Conservation (phyloP, 1,140 invertebrate genomes). For the Panonychus citri region DNA sequence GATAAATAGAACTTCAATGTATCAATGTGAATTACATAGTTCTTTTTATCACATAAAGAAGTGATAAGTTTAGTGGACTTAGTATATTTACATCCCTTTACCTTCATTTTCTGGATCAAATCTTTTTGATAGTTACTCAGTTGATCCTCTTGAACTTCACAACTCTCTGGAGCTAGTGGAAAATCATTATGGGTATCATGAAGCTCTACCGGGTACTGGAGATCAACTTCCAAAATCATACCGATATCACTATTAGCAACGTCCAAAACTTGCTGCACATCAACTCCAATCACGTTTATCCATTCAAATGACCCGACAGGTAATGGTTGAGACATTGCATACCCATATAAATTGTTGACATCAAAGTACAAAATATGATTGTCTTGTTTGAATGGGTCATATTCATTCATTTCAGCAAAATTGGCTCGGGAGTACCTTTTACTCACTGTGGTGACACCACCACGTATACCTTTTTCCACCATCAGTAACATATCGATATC, state of each 20-base stretch:
- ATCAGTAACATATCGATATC: too few relatives aligned
- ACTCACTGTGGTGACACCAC: too few relatives aligned
- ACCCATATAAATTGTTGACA: too few relatives aligned
- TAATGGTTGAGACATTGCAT: too few relatives aligned
- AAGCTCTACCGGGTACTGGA: slow-evolving; percentile 2
- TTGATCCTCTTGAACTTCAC: background rate
- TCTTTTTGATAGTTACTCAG: background rate
- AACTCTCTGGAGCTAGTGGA: slow-evolving; percentile 20
- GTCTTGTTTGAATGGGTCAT: too few relatives aligned
- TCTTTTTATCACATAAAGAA: slow-evolving; percentile 14
- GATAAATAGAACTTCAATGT: slow-evolving; percentile 26
- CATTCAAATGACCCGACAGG: too few relatives aligned
- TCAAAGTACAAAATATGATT: slow-evolving; percentile 7
- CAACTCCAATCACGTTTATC: too few relatives aligned
- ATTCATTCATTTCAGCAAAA: too few relatives aligned
- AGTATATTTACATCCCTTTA: background rate
- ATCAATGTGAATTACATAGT: slow-evolving; percentile 28
- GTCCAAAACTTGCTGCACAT: background rate
- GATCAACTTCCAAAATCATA: slow-evolving; percentile 16
- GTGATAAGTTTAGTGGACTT: background rate
- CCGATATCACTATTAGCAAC: background rate
- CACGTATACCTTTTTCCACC: too few relatives aligned
- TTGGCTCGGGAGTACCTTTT: too few relatives aligned
- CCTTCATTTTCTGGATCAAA: background rate
- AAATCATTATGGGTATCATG: slow-evolving; percentile 21